Evolutionary conservation across 1,140 invertebrate species (phyloP), one percentile per base, ranked within the genome.

Genomic region (Hirudo medicinalis): DNA sequence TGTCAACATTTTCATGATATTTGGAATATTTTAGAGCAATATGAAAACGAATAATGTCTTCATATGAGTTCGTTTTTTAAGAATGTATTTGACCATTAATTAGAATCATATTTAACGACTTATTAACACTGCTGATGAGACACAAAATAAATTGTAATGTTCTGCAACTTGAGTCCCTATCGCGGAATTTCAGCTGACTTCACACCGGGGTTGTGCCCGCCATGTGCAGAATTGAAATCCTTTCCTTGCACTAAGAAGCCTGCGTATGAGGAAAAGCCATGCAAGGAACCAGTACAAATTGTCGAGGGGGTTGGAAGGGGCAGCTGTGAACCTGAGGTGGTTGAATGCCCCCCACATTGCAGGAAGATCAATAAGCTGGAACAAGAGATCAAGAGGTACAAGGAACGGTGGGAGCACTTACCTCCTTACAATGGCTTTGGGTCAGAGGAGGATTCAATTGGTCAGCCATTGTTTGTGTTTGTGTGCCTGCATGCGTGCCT

Each of bases 341-440:
- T 29, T 17, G 36, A 3, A 54, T 70, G 20, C 40, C 69, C 22
- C 2, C 53, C 22, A 8, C 53, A 25, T 36, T 49, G 40, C 69
- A 54, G 27, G 69, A 54, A 40, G 36, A n/a, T 20, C 49, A 40
- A 69, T 22, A 36, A 25, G 9, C 36, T 36, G 22, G 36, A 40
- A 36, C n/a, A 40, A 36, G n/a, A 63, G 22, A 63, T 63, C 29
- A 27, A 70, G 13, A n/a, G n/a, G 20, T 70, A 27, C 40, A 54
- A 70, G 25, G 20, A 54, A 36, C 20, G 32, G 2, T 27, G 8
- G 9, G n/a, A 73, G 27, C 67, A 78, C 55, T 74, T 76, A 67
- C 82, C 81, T n/a, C 81, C 82, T 22, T 82, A 82, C 78, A 83
- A 81, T 75, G 82, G 82, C 13, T 83, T 82, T 75, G 82, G 82